A percentile compares a stretch with the other conserved stretches of the same genome.
phyloP scores from a whole-genome alignment of 2,113 vertebrate genomes.

The Panthera uncia region DNA sequence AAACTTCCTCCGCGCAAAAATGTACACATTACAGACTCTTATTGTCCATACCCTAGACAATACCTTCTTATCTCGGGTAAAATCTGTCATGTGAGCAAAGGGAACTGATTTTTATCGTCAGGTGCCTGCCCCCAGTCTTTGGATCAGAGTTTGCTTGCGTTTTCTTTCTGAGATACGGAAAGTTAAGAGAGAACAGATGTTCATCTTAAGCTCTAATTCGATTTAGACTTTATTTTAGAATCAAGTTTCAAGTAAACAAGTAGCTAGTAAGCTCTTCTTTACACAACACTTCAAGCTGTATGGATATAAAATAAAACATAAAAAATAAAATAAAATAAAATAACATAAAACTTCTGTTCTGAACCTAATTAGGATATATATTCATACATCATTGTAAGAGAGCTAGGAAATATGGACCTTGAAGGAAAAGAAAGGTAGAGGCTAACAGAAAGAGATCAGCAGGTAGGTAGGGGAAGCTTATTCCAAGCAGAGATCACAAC shows the following conservation, averaged over 20 bases:
- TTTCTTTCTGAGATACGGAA: conserved; percentile 14
- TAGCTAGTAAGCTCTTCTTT: neutral
- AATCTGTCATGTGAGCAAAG: neutral
- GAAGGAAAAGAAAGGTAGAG: neutral
- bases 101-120: neutral
- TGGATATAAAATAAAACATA: neutral
- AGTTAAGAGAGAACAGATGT: neutral
- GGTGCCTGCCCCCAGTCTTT: neutral
- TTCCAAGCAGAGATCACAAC: neutral
- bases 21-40: neutral
- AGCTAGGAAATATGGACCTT: neutral
- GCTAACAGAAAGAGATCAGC: neutral
- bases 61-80: neutral
- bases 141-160: neutral
- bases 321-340: neutral
- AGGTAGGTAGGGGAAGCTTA: neutral
- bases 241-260: neutral
- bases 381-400: neutral
- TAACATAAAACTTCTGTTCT: neutral
- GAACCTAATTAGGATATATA: neutral
- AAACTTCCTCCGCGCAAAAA: conserved; percentile 6
- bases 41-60: neutral
- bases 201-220: conserved; percentile 23
- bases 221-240: conserved; percentile 22
- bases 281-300: neutral